Conservation (phyloP, 2,888 invertebrate species). For the Cenopis cana region DNA sequence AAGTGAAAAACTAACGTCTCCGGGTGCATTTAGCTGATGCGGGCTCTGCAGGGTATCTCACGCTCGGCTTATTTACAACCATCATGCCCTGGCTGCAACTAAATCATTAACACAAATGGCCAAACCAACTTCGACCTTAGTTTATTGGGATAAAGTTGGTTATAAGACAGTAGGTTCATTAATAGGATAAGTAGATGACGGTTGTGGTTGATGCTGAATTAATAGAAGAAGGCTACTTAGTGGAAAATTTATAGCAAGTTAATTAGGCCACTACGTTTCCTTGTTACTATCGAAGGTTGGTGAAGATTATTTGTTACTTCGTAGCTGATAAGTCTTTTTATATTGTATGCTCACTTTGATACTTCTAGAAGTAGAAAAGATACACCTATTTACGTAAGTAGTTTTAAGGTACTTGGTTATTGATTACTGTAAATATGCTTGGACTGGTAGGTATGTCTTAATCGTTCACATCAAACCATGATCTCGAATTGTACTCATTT, state of each 20-base stretch:
- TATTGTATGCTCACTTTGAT: neutral
- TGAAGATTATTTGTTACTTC: neutral
- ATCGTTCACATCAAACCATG: too few relatives aligned
- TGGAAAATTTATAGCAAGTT: constrained; percentile 36
- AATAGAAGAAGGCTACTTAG: constrained; percentile 39
- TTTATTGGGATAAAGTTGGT: constrained; percentile 5
- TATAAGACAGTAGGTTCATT: neutral
- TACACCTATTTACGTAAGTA: too few relatives aligned
- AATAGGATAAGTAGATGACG: constrained; percentile 41
- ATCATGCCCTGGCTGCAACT: constrained; percentile 38
- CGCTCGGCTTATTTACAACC: constrained; percentile 65
- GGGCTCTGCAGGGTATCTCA: constrained; percentile 74
- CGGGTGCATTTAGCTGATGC: constrained; percentile 68
- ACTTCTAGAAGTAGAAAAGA: too few relatives aligned
- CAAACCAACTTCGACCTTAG: constrained; percentile 2
- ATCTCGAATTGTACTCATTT: too few relatives aligned
- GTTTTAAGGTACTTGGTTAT: too few relatives aligned
- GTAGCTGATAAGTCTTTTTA: neutral
- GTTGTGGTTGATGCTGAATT: constrained; percentile 41
- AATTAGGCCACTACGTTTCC: constrained; percentile 18
- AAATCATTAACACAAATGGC: constrained; percentile 28
- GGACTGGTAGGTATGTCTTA: too few relatives aligned
- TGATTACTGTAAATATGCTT: too few relatives aligned
- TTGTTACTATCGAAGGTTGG: neutral
- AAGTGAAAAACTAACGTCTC: constrained; percentile 61